Conservation (phyloP, 2,888 invertebrate genomes). For the Saturnia pavonia region DNA sequence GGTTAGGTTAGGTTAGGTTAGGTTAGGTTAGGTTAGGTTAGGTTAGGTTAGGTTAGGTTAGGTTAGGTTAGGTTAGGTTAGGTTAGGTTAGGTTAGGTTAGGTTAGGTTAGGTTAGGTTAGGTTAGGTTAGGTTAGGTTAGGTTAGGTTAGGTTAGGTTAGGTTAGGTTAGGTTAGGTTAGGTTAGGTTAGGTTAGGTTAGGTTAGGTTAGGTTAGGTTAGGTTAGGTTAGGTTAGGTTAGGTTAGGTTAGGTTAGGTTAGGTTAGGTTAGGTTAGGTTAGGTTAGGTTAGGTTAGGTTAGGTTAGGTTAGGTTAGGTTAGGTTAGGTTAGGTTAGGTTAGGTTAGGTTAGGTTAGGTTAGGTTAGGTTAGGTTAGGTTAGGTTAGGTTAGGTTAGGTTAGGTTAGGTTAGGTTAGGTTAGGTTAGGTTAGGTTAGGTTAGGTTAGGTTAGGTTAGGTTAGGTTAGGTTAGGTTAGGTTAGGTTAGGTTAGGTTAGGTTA, state of each 20-base stretch:
- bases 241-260: not conserved
- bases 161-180: conserved; percentile 22
- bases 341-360: conserved; percentile 23
- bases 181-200: conserved; percentile 26
- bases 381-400: conserved; percentile 27
- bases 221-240: conserved; percentile 2
- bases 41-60: conserved; percentile 19
- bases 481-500: not conserved
- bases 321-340: conserved; percentile 19
- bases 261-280: not conserved
- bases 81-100: not conserved
- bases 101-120: not conserved
- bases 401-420: too few relatives aligned
- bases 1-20: conserved; percentile 28
- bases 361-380: conserved; percentile 27
- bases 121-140: too few relatives aligned
- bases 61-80: not conserved
- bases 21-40: conserved; percentile 16
- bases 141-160: conserved; percentile 2
- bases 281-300: not conserved
- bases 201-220: conserved; percentile 18
- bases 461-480: conserved; percentile 4
- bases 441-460: conserved; percentile 6
- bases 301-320: not conserved
- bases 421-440: too few relatives aligned